Evolutionary conservation across 2,113 vertebrate species (phyloP).

Genomic region (Microtus richardsoni): DNA sequence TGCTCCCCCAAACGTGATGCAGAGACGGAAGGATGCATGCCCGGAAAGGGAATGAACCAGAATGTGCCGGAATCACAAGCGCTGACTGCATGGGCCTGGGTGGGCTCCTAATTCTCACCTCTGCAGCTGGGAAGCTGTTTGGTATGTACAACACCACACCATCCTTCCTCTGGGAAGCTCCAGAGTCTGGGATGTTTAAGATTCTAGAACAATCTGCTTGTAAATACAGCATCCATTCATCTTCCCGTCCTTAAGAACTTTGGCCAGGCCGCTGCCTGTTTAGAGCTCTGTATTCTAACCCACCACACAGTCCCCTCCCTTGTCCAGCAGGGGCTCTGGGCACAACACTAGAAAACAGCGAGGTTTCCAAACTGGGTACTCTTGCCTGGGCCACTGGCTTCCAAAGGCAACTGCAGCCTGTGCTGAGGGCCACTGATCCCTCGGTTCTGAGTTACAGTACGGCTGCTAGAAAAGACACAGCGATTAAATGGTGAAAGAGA

Average conservation of each 20-base stretch:
- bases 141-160: neutral
- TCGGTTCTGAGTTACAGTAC: neutral
- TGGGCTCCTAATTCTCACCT: neutral
- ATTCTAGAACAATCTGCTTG: neutral
- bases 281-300: neutral
- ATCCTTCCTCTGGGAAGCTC: neutral
- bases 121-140: neutral
- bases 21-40: neutral
- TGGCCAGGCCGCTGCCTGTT: neutral
- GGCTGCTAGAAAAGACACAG: neutral
- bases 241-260: neutral
- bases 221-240: neutral
- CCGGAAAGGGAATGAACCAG: too few species aligned
- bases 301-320: neutral
- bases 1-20: neutral
- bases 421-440: neutral
- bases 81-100: neutral
- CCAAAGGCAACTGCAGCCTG: neutral
- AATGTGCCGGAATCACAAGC: neutral
- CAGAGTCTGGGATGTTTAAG: accelerated
- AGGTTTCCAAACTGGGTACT: neutral
- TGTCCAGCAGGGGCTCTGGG: neutral
- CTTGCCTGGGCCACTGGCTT: neutral
- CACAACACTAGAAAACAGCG: neutral
- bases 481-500: neutral